These are phyloP conservation scores for Apodemia mormo DNA, from an alignment of 2,888 invertebrate species.

Conservation along the genomic window DNA sequence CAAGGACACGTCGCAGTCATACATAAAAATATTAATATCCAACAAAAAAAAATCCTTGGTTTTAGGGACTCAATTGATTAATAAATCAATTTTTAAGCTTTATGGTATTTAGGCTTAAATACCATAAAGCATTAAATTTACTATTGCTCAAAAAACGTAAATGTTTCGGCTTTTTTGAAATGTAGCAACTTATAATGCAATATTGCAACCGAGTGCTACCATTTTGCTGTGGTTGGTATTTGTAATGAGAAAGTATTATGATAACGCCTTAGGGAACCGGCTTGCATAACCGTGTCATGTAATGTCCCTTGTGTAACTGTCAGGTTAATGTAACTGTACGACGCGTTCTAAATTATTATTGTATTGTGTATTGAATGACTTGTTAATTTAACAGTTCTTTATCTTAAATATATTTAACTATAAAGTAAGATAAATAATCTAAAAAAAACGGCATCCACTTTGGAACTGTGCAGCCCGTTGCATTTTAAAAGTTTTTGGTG, in stretches of 20 bases:
- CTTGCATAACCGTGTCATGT: conserved; percentile 9
- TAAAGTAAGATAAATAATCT: too few relatives aligned
- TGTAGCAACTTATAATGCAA: conserved; percentile 10
- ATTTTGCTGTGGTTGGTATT: background rate
- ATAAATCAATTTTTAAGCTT: too few relatives aligned
- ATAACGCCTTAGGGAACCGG: conserved; percentile 12
- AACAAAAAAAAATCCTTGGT: too few relatives aligned
- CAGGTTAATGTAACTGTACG: background rate
- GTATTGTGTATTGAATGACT: background rate
- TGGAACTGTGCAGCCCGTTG: too few relatives aligned
- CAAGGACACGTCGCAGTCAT: too few relatives aligned
- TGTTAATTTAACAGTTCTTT: background rate
- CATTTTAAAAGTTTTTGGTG: too few relatives aligned
- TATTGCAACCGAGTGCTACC: background rate
- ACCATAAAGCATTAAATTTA: background rate
- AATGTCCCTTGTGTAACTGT: background rate
- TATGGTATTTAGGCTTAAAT: too few relatives aligned
- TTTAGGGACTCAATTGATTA: too few relatives aligned
- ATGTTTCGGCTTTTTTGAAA: background rate
- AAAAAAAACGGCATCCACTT: too few relatives aligned
- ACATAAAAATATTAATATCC: too few relatives aligned
- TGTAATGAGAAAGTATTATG: conserved; percentile 16
- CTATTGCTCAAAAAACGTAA: background rate
- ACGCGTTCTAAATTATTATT: conserved; percentile 1
- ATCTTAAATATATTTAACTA: too few relatives aligned